Conservation (phyloP, 2,797 vertebrate genomes). For the Halcyon chelicuti region DNA sequence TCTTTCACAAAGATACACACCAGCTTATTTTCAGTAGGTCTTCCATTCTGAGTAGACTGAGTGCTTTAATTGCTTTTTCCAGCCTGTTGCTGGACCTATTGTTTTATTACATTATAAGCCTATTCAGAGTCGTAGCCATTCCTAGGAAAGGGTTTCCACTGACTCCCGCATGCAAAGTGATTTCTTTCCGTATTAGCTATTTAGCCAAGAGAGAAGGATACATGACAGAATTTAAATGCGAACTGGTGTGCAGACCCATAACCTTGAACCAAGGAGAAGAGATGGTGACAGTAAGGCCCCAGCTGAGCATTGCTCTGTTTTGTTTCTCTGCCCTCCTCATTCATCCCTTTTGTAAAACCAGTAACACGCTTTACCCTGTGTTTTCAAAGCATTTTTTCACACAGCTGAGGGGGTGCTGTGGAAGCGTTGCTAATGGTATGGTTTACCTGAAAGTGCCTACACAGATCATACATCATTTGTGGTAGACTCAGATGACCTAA, state of each 20-base stretch:
- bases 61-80: not conserved
- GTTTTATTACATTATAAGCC: not conserved
- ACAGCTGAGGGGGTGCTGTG: not conserved
- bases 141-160: not conserved
- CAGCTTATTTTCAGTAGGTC: not conserved
- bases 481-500: constrained; percentile 1
- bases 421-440: constrained; percentile 10
- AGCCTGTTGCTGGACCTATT: not conserved
- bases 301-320: not conserved
- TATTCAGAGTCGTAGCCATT: not conserved
- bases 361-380: not conserved
- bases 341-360: not conserved
- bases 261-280: constrained; percentile 27
- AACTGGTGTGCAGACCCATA: not conserved
- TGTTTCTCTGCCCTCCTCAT: not conserved
- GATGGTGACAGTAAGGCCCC: not conserved
- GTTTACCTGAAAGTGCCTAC: constrained; percentile 30
- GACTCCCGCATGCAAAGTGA: not conserved
- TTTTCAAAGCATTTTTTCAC: constrained; percentile 17
- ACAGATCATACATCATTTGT: constrained; percentile 20
- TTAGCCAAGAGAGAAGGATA: not conserved
- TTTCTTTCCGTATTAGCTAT: not conserved
- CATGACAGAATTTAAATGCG: not conserved
- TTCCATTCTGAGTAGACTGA: not conserved
- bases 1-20: not conserved